Evolutionary conservation across 2,888 invertebrate genomes (phyloP), one percentile per base, ranked within the genome.

Genomic region (Cataglyphis rosenhaueri): DNA sequence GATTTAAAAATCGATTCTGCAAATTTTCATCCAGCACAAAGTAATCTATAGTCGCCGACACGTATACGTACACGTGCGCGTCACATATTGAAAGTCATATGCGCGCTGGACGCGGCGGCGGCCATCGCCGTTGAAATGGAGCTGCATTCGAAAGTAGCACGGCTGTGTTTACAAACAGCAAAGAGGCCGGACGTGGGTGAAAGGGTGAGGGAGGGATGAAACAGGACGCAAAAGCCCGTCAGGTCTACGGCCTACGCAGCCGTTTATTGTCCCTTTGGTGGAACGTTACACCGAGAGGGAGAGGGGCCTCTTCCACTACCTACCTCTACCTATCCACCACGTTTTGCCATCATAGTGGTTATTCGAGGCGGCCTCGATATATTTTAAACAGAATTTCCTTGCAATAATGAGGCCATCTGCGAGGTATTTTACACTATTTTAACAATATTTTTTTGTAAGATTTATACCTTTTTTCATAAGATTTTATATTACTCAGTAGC

Each of bases 131-230:
- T 25, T 85, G 89, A 87, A 88, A 89, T 82, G 90, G 83, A 85
- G 87, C 87, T 86, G 87, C 89, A 86, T 91, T 87, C 85, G 88
- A 91, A 91, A 91, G 91, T 91, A 89, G 90, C 87, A 87, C 90
- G 88, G 88, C 87, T 84, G 90, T 92, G 92, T 92, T 92, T 92
- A 92, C 92, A 92, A 92, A 92, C 92, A 92, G 91, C 84, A 84
- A 87, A 89, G 85, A 84, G 85, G 78, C 59, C 64, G 83, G 81
- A 66, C 75, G 84, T 86, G 86, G 86, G 85, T 61, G 83, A 78
- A 65, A 82, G 38, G 75, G 66, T 61, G 82, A 75, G 83, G 78
- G 79, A 71, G 79, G 84, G 83, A 73, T 78, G 76, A 78, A 74
- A 75, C 78, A 64, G 87, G 85, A 88, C 64, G 90, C 85, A 84